Base-by-base conservation (phyloP, 2,113 vertebrate genomes). In the Piaya cayana region DNA sequence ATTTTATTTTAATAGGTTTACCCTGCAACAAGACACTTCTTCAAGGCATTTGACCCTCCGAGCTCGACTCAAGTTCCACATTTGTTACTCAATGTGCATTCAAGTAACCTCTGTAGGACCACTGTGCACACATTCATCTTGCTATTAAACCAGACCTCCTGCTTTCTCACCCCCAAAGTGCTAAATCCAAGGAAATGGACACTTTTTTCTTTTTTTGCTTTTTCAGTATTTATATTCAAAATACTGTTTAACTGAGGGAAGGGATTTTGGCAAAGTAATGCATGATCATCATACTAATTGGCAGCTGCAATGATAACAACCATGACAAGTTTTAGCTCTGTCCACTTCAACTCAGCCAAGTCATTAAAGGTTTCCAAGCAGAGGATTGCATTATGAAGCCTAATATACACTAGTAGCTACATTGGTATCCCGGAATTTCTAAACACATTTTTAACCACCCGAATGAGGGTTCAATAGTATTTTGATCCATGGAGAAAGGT, bases 251-350 rank as follows among this genome's bases (percentile, higher is more conserved):
- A 91, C 74, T 64, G 75, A 70, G 86, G 79, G 81, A 91, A 91
- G 50, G 85, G 64, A 70, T 86, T 88, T 91, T 45, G 81, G 91
- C 86, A 87, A 95, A 97, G 95, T 96, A 94, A 93, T 91, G 29
- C 90, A 74, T 65, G 88, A 78, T 76, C 95, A 84, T 97, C 1
- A 11, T 90, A 36, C 92, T 97, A 95, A 96, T 96, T 96, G 92
- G 92, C 92, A 96, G 95, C 93, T 96, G 92, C 91, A 67, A 5
- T 56, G 86, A 65, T 95, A 97, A 97, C 82, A 95, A 85, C 92
- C 87, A 74, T 95, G 96, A 92, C 81, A 92, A 95, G 93, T 91
- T 90, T 93, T 91, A 92, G 88, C 71, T 93, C 85, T 93, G 96
- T 95, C 96, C 97, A 91, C 91, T 93, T 67, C 70, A 64, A 43